These are phyloP conservation scores for Dolomedes plantarius DNA, from an alignment of 2,888 invertebrate species.

Conservation along the genomic window DNA sequence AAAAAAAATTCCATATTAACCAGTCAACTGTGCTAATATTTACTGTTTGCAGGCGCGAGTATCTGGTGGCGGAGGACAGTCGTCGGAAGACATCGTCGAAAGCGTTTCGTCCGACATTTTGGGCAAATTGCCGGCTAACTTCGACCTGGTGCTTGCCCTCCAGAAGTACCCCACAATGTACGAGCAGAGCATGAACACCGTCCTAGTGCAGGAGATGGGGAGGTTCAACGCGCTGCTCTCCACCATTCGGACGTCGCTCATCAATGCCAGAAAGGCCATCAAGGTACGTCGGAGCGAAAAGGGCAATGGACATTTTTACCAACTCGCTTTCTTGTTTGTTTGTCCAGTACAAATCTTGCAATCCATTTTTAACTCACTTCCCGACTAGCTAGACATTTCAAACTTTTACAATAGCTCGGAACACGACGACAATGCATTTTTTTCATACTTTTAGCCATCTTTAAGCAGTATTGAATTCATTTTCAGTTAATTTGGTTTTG, in stretches of 20 bases:
- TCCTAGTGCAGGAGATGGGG: slow-evolving; percentile 78
- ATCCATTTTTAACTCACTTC: too few relatives aligned
- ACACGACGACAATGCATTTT: too few relatives aligned
- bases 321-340: too few relatives aligned
- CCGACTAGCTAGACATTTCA: too few relatives aligned
- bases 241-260: slow-evolving; percentile 76
- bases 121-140: slow-evolving; percentile 78
- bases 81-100: slow-evolving; percentile 87
- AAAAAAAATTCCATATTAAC: too few relatives aligned
- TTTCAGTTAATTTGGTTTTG: too few relatives aligned
- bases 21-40: too few relatives aligned
- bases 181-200: slow-evolving; percentile 78
- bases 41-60: slow-evolving; percentile 51
- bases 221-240: slow-evolving; percentile 77
- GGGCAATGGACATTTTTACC: not conserved
- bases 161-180: slow-evolving; percentile 77
- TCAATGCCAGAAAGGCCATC: slow-evolving; percentile 77
- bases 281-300: slow-evolving; percentile 75
- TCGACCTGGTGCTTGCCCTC: slow-evolving; percentile 75
- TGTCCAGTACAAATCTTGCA: too few relatives aligned
- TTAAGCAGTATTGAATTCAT: too few relatives aligned
- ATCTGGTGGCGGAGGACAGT: slow-evolving; percentile 79
- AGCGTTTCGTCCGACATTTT: slow-evolving; percentile 88
- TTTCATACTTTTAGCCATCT: too few relatives aligned
- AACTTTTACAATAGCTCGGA: too few relatives aligned